Conservation (phyloP, 2,113 vertebrate species). For the Gasterosteus aculeatus region DNA sequence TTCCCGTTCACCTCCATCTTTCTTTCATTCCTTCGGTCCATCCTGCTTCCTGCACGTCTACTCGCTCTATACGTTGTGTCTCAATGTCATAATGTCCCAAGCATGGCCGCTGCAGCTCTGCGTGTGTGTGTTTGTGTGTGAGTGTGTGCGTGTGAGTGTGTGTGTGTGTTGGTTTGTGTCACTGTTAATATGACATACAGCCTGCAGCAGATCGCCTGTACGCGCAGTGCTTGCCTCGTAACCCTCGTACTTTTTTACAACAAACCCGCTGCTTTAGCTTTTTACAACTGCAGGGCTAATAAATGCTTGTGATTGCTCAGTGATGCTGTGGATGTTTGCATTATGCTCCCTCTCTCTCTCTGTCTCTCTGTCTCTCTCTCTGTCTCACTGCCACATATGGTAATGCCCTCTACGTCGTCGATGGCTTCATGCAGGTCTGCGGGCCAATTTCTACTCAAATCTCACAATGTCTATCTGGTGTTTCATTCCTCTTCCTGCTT, state of each 20-base stretch:
- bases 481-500: slow-evolving; percentile 62
- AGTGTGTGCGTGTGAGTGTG: slow-evolving; percentile 35
- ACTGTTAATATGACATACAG: slow-evolving; percentile 75
- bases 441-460: slow-evolving; percentile 61
- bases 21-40: slow-evolving; percentile 46
- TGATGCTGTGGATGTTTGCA: slow-evolving; percentile 56
- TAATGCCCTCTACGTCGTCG: slow-evolving; percentile 44
- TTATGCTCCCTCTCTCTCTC: slow-evolving; percentile 23
- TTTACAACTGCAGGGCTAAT: slow-evolving; percentile 49
- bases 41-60: slow-evolving; percentile 49
- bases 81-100: slow-evolving; percentile 74
- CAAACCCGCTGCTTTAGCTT: slow-evolving; percentile 36
- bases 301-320: slow-evolving; percentile 60
- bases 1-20: slow-evolving; percentile 57
- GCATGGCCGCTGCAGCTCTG: slow-evolving; percentile 69
- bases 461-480: slow-evolving; percentile 52
- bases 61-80: slow-evolving; percentile 49
- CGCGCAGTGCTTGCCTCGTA: slow-evolving; percentile 67
- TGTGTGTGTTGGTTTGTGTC: slow-evolving; percentile 63
- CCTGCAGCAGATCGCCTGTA: slow-evolving; percentile 65
- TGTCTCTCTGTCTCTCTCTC: slow-evolving; percentile 17
- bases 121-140: slow-evolving; percentile 39
- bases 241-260: slow-evolving; percentile 53
- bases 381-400: slow-evolving; percentile 33
- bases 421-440: slow-evolving; percentile 43